Conservation (phyloP, 1,140 invertebrate genomes). For the Magallana angulata region DNA sequence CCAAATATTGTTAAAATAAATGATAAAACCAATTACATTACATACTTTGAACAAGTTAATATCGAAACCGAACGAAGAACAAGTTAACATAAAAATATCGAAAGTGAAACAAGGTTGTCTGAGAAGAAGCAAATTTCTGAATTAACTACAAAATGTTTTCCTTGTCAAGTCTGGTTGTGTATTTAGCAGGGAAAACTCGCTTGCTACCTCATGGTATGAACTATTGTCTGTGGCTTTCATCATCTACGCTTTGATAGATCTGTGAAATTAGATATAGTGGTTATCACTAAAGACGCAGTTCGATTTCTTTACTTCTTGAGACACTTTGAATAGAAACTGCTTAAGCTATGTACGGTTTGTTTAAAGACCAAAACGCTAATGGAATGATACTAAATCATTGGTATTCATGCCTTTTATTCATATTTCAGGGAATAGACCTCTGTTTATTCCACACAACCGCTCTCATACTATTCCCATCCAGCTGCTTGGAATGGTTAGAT, state of each 20-base stretch:
- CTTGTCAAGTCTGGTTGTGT: slow-evolving; percentile 39
- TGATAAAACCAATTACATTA: no score
- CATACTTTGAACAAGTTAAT: no score
- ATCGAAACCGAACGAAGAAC: not conserved
- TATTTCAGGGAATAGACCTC: not conserved
- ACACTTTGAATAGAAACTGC: no score
- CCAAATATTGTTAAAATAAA: no score
- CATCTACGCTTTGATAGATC: no score
- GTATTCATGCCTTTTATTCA: not conserved
- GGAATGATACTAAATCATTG: not conserved
- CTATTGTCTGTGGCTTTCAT: no score
- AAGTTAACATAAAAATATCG: not conserved
- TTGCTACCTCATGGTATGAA: slow-evolving; percentile 35
- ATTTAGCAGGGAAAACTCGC: slow-evolving; percentile 37
- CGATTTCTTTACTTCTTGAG: no score
- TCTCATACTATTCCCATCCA: slow-evolving; percentile 54
- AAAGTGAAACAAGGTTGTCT: not conserved
- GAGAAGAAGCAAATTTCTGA: no score
- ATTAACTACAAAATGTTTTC: slow-evolving; percentile 25
- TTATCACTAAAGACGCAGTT: no score
- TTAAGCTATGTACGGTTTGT: not conserved
- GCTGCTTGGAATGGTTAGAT: slow-evolving; percentile 73
- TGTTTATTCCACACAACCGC: slow-evolving; percentile 41
- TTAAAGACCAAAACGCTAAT: not conserved
- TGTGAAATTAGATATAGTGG: no score